Percentiles rank a stretch among this genome's conserved stretches.
phyloP scores from a whole-genome alignment of 1,140 invertebrate genomes.

The Dolichoris vasculosae region DNA sequence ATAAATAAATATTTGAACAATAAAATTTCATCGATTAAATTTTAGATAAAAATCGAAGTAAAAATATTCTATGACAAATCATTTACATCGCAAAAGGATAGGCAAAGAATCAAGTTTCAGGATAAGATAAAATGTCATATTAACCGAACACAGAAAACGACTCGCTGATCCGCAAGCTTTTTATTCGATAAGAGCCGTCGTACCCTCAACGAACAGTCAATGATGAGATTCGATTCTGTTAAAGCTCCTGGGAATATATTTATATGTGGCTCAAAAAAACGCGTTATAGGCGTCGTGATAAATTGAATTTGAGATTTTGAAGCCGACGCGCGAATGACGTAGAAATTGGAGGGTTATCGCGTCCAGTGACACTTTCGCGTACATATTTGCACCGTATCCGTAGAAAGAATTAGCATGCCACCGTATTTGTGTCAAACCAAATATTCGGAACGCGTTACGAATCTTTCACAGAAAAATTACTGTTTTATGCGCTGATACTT shows the following conservation, averaged over 20 bases:
- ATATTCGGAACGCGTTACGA: background rate
- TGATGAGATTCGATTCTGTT: background rate
- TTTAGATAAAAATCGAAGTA: conserved; percentile 13
- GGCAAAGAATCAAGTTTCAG: background rate
- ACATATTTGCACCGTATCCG: background rate
- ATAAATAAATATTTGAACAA: no score
- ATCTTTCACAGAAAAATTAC: background rate
- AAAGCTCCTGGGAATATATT: background rate
- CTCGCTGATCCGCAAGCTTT: background rate
- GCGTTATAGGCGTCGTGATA: background rate
- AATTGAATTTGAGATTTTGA: conserved; percentile 46
- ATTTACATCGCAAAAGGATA: background rate
- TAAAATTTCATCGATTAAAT: background rate
- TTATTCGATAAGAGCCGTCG: conserved; percentile 7
- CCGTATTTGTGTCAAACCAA: background rate
- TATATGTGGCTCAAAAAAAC: background rate
- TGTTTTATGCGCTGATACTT: background rate
- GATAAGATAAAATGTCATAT: conserved; percentile 21
- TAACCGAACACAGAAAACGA: background rate
- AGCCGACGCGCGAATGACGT: background rate
- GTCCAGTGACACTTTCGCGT: background rate
- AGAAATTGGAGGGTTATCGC: conserved; percentile 17
- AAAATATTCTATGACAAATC: conserved; percentile 30
- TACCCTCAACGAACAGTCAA: background rate
- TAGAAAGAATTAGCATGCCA: conserved; percentile 20